phyloP scores from a whole-genome alignment of 2,113 vertebrate genomes.

The Protobothrops mucrosquamatus region DNA sequence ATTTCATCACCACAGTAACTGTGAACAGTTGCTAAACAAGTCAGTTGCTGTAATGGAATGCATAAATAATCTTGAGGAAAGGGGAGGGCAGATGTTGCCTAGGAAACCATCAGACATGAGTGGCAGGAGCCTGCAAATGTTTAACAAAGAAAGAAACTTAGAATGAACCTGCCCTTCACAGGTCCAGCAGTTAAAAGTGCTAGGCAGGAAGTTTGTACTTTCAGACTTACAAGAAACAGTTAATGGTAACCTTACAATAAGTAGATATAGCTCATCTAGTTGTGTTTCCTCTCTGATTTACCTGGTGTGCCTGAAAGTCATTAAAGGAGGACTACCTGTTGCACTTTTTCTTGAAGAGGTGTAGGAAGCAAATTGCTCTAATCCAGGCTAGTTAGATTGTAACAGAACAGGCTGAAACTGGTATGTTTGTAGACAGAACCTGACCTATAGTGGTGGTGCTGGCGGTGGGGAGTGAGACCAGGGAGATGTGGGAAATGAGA shows the following conservation, averaged over 20 bases:
- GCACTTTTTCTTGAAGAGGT: not conserved
- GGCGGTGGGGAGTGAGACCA: not conserved
- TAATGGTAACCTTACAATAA: not conserved
- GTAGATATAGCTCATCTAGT: not conserved
- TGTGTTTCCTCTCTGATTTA: not conserved
- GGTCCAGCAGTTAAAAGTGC: not conserved
- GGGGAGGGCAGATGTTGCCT: not conserved
- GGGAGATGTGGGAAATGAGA: not conserved
- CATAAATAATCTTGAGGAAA: not conserved
- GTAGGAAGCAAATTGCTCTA: not conserved
- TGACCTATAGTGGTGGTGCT: not conserved
- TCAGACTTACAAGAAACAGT: not conserved
- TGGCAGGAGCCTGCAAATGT: not conserved
- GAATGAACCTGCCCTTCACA: not conserved
- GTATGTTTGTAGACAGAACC: not conserved
- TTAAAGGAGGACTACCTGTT: not conserved
- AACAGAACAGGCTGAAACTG: not conserved
- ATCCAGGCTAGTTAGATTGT: not conserved
- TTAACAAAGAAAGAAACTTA: not conserved
- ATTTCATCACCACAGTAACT: not conserved
- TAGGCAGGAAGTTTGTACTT: not conserved
- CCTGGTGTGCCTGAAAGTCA: not conserved
- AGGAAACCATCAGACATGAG: not conserved
- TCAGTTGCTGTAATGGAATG: not conserved
- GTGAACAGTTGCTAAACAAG: not conserved